Evolutionary conservation across 2,888 invertebrate genomes (phyloP).

Genomic region (Resseliella maxima): DNA sequence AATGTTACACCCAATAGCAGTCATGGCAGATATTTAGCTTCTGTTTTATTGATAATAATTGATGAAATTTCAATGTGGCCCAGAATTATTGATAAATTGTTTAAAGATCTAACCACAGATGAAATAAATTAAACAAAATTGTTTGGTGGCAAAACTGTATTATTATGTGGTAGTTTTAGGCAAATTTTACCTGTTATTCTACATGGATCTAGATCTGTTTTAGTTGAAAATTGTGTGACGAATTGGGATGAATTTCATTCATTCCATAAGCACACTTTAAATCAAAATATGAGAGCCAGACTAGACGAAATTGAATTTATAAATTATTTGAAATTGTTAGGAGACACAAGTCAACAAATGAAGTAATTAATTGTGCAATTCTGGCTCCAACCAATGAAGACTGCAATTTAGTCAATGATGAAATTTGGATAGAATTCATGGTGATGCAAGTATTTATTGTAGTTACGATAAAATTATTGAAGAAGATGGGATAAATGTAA

Average conservation of each 20-base stretch:
- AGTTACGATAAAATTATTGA: conserved; percentile 55
- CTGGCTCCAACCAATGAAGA: conserved; percentile 56
- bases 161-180: conserved; percentile 56
- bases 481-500: conserved; percentile 6
- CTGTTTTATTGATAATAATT: not conserved
- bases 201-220: not conserved
- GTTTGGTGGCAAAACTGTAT: conserved; percentile 57
- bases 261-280: conserved; percentile 55
- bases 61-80: not conserved
- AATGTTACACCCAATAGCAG: not conserved
- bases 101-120: not conserved
- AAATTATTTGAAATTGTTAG: conserved; percentile 55
- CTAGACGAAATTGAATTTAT: conserved; percentile 57
- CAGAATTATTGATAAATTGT: not conserved
- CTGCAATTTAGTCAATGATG: conserved; percentile 28
- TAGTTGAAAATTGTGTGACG: conserved; percentile 55
- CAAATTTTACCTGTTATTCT: conserved; percentile 56
- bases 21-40: not conserved
- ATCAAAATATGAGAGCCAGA: conserved; percentile 56
- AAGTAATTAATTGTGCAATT: conserved; percentile 56
- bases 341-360: not conserved
- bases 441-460: conserved; percentile 26
- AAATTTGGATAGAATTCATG: not conserved
- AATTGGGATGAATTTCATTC: conserved; percentile 32
- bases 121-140: not conserved